Conservation (phyloP, 2,888 invertebrate species). For the Trachelus tabidus region DNA sequence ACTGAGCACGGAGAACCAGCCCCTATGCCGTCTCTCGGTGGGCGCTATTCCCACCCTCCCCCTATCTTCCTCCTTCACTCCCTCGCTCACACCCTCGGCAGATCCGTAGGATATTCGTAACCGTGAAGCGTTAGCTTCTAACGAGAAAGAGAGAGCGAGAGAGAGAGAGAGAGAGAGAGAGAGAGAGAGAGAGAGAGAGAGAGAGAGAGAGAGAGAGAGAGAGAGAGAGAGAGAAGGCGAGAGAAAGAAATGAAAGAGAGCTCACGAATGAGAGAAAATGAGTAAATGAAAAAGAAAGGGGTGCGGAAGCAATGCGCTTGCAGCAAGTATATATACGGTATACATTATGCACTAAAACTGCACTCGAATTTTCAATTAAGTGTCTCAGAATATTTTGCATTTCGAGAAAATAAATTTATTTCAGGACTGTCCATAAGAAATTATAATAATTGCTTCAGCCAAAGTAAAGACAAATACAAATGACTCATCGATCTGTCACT, state of each 20-base stretch:
- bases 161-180: too few species aligned
- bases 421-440: not conserved
- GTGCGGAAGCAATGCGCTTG: not conserved
- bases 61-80: constrained; percentile 8
- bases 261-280: not conserved
- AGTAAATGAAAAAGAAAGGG: not conserved
- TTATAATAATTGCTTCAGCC: not conserved
- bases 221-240: too few species aligned
- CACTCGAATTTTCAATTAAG: not conserved
- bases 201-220: not conserved
- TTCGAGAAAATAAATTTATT: not conserved
- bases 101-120: not conserved
- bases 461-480: not conserved
- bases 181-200: not conserved
- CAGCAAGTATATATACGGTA: not conserved
- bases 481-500: not conserved
- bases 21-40: constrained; percentile 32
- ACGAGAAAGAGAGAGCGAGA: not conserved
- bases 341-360: not conserved
- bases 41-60: constrained; percentile 15
- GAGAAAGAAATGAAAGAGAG: not conserved
- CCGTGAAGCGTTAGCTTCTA: not conserved
- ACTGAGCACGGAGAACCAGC: constrained; percentile 57
- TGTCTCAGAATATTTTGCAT: not conserved
- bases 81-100: constrained; percentile 8